These are phyloP conservation scores for Flabesymbios commensalis DNA, from an alignment of 2,888 invertebrate genomes.

Conservation along the genomic window DNA sequence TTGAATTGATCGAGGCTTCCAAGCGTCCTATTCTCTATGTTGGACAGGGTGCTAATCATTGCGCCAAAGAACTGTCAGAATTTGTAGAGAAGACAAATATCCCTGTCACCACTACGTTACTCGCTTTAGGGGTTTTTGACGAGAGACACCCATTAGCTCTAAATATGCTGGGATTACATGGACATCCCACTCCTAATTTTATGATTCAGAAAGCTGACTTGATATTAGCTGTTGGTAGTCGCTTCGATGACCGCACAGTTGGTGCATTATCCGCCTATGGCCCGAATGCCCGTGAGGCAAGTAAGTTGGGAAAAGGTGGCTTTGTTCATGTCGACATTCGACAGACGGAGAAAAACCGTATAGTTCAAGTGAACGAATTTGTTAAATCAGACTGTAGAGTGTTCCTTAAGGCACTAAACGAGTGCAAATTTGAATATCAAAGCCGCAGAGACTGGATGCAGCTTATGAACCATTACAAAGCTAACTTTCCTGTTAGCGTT, in stretches of 20 bases:
- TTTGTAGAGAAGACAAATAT: neutral
- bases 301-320: no score
- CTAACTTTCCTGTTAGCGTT: no score
- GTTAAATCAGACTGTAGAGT: no score
- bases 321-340: no score
- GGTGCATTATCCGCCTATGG: neutral
- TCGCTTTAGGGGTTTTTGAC: neutral
- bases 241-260: neutral
- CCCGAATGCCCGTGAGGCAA: neutral
- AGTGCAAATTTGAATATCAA: no score
- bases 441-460: no score
- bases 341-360: no score
- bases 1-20: neutral
- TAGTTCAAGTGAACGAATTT: no score
- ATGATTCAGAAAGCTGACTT: neutral
- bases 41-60: neutral
- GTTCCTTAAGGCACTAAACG: no score
- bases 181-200: neutral
- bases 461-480: no score
- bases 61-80: neutral
- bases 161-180: neutral
- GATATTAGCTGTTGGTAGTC: neutral
- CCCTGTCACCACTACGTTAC: neutral
- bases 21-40: neutral
- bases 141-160: neutral